Evolutionary conservation across 1,140 invertebrate species (phyloP), one percentile per base, ranked within the genome.

Genomic region (Eueides isabella): DNA sequence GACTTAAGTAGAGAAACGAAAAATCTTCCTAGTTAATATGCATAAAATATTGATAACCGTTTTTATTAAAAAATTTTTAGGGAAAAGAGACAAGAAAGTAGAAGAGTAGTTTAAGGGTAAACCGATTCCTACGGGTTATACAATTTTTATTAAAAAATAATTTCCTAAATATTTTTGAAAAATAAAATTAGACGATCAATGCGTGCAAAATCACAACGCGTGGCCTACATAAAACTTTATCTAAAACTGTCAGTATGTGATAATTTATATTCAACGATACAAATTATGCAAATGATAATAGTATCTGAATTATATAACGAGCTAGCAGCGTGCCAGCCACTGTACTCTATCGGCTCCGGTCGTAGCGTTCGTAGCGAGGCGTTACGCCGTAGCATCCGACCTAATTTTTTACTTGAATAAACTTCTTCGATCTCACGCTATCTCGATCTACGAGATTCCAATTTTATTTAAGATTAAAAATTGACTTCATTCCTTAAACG

Each of bases 321-420:
- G 61, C 61, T 29, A n/a, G 61, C 61, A 30, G 29, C 61, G 61
- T 30, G 29, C 67, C 31, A 69, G 28, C 67, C 48, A 55, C 48
- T 55, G 48, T 26, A 23, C 48, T 7, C 19, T 55, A 55, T 55
- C 48, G 48, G 19, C 48, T 12, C 23, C 48, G 23, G 48, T 64
- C 63, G 38, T 55, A 65, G 62, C 70, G 28, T 23, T 35, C 33
- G 62, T 76, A 71, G 23, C 69, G 67, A 19, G 44, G 12, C 35
- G 69, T 67, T 67, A 64, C 69, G 30, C 14, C 68, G 64, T 71
- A 67, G 64, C 65, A 31, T 55, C 62, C 68, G 64, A 61, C 68
- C 69, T 64, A 75, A 75, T 75, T 75, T 71, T 64, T 67, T 75
- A 67, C 74, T 67, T 48, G 74, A 75, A 67, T 63, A 67, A 71